Evolutionary conservation across 2,113 vertebrate species (phyloP).

Genomic region (Pelecanoides urinatrix): DNA sequence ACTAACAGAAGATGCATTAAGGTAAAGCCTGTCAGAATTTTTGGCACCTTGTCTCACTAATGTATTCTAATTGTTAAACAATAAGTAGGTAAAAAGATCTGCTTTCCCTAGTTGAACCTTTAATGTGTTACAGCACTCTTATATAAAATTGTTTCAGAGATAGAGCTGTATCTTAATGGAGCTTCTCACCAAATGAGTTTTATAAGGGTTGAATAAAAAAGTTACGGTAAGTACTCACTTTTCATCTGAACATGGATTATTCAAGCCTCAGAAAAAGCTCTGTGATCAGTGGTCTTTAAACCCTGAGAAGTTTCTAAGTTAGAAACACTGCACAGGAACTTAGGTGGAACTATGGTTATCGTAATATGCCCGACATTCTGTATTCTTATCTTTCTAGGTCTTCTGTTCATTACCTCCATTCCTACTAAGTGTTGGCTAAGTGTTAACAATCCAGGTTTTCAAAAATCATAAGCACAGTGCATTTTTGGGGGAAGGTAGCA

Average conservation of each 20-base stretch:
- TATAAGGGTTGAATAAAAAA: neutral
- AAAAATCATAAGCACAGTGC: neutral
- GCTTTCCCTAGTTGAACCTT: neutral
- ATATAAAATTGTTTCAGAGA: neutral
- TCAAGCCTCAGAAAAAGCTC: neutral
- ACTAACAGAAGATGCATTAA: neutral
- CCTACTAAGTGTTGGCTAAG: neutral
- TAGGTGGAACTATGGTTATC: neutral
- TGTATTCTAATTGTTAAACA: neutral
- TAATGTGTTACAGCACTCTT: neutral
- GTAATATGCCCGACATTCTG: neutral
- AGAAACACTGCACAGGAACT: neutral
- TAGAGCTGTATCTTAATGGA: neutral
- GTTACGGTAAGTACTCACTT: neutral
- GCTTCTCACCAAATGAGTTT: neutral
- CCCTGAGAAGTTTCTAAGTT: neutral
- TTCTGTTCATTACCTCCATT: neutral
- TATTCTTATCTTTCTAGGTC: neutral
- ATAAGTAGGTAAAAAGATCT: neutral
- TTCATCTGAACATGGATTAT: neutral
- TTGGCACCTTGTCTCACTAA: neutral
- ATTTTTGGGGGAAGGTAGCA: neutral
- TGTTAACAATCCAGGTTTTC: neutral
- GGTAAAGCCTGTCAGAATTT: neutral
- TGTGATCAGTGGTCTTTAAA: neutral